These are phyloP conservation scores for Baccha elongata DNA, from an alignment of 2,888 invertebrate species.

Conservation along the genomic window DNA sequence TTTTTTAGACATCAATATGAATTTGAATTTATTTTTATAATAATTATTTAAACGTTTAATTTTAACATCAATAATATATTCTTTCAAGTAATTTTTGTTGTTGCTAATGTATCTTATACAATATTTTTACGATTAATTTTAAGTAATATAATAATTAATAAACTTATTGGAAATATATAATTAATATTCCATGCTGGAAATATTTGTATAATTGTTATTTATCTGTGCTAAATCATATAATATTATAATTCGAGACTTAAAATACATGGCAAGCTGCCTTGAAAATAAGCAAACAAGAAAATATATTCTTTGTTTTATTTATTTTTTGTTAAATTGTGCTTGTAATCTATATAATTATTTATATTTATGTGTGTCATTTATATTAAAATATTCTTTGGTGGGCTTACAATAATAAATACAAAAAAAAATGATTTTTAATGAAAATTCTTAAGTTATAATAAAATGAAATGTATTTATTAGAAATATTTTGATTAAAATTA, in stretches of 20 bases:
- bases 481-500: background rate
- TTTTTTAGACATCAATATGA: too few relatives aligned
- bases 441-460: background rate
- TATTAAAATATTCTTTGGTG: slow-evolving; percentile 55
- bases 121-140: too few relatives aligned
- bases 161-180: background rate
- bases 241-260: background rate
- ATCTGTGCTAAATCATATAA: slow-evolving; percentile 27
- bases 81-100: too few relatives aligned
- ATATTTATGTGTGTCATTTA: slow-evolving; percentile 3
- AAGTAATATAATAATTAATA: background rate
- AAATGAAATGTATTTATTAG: background rate
- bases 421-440: background rate
- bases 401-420: slow-evolving; percentile 24
- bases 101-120: too few relatives aligned
- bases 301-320: slow-evolving; percentile 18
- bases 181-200: too few relatives aligned
- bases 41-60: too few relatives aligned
- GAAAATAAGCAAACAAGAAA: slow-evolving; percentile 7
- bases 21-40: too few relatives aligned
- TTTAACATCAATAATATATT: too few relatives aligned
- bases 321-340: background rate
- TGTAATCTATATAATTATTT: slow-evolving; percentile 8
- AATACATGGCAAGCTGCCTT: slow-evolving; percentile 40
- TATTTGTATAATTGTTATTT: slow-evolving; percentile 3